Base-by-base conservation (phyloP, 2,797 vertebrate genomes). In the Euphonia xanthogaster region DNA sequence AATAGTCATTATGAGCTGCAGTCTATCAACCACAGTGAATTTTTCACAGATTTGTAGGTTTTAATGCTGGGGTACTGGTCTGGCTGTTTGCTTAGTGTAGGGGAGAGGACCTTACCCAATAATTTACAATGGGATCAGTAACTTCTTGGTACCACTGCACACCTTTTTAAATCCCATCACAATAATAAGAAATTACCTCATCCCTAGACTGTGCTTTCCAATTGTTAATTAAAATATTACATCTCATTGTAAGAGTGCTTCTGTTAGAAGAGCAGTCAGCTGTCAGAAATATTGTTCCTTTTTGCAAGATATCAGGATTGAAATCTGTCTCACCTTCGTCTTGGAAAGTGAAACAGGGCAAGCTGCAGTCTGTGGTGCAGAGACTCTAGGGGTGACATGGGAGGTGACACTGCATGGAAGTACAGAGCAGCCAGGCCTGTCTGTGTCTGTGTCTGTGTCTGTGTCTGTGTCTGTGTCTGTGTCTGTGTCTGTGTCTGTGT, bases 221-320 rank as follows among this genome's bases (percentile, higher is more conserved):
- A 14, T 39, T 63, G 50, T 88, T 94, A 88, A 93, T 87, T 83
- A 81, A 93, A 94, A 54, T 48, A 74, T 71, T 81, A 50, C 50
- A 53, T 68, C 50, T 88, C 62, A 28, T 20, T 55, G 18, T 39
- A 35, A 31, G 79, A 48, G 19, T 57, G 18, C 47, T 74, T 77
- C 57, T 74, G 42, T 70, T 68, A 44, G 58, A 66, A 74, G 50
- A 58, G 50, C 75, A 70, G 18, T 40, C 3, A 16, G 10, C 57
- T 58, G 60, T 68, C 51, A 68, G 77, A 70, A 85, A 14, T 2
- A 7, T 55, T 80, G 68, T 74, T 62, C 57, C 61, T 39, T 7
- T 48, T n/a, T 63, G 55, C 39, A 60, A 37, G 44, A 0, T 37
- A 17, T 31, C 25, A 80, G 44, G 40, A 71, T 58, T 66, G 23